A percentile compares a stretch with the other conserved stretches of the same genome.
Evolutionary conservation across 2,797 vertebrate genomes (phyloP).

Genomic region (Graptemys geographica): DNA sequence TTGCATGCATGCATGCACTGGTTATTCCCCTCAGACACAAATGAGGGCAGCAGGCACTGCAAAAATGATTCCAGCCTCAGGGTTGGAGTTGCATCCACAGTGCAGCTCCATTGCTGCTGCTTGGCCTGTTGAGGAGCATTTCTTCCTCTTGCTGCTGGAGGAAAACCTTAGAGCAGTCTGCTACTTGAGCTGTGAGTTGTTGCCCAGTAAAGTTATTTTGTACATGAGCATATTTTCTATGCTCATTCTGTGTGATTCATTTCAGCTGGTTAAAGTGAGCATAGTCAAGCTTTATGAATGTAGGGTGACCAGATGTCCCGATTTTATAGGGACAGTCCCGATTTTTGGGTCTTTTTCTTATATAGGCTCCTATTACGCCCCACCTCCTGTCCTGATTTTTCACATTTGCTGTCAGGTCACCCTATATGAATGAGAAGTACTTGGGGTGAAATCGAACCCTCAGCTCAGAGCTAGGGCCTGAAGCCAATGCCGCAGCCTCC

Average conservation of each 20-base stretch:
- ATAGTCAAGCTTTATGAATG: background rate
- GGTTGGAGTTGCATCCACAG: background rate
- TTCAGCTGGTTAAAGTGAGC: background rate
- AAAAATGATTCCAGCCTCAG: background rate
- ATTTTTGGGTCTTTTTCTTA: no score
- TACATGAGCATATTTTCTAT: background rate
- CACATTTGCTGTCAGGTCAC: no score
- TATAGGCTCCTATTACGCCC: no score
- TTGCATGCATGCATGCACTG: background rate
- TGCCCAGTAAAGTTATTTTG: background rate
- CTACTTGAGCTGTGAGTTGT: background rate
- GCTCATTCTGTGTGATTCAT: background rate
- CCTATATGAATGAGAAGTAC: background rate
- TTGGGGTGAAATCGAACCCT: background rate
- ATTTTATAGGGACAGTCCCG: no score
- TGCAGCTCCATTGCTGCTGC: background rate
- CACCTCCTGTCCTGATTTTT: no score
- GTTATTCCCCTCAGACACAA: fast-evolving
- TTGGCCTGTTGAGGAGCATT: background rate
- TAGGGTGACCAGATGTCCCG: no score
- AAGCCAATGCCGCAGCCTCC: background rate
- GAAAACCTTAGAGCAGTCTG: background rate
- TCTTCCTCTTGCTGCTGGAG: background rate
- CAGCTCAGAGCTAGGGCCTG: background rate
- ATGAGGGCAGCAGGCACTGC: background rate